These are phyloP conservation scores for Meteorus cinctellus DNA, from an alignment of 2,888 invertebrate species.

Conservation along the genomic window DNA sequence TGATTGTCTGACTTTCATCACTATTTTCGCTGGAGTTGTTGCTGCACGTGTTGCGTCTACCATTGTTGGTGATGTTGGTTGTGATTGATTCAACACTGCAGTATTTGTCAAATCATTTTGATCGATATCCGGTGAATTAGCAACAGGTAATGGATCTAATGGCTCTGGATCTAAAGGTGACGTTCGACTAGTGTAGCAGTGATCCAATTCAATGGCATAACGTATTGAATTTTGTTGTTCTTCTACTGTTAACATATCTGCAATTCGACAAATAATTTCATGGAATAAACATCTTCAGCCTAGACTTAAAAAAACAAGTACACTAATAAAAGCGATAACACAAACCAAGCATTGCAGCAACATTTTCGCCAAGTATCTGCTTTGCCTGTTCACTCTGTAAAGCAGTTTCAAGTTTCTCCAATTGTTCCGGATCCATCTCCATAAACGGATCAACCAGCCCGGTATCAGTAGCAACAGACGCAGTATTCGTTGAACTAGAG, in stretches of 20 bases:
- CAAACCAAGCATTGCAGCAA: conserved; percentile 73
- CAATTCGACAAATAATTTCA: conserved; percentile 41
- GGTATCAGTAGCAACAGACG: conserved; percentile 47
- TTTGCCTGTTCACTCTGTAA: conserved; percentile 75
- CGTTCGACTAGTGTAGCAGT: conserved; percentile 83
- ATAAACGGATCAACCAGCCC: conserved; percentile 72
- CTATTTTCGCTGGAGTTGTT: not conserved
- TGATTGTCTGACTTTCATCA: conserved; percentile 31
- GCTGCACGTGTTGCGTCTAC: not conserved
- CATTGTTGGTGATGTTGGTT: not conserved
- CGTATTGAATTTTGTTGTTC: conserved; percentile 77
- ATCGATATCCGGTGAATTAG: conserved; percentile 61
- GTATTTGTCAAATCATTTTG: conserved; percentile 52
- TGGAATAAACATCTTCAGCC: not conserved
- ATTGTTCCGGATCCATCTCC: conserved; percentile 75
- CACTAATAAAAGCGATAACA: conserved; percentile 16
- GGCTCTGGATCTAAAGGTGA: conserved; percentile 78
- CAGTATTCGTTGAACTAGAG: conserved; percentile 23
- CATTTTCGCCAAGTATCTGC: conserved; percentile 75
- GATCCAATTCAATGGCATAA: conserved; percentile 80
- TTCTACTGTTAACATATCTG: conserved; percentile 74
- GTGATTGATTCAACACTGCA: conserved; percentile 47
- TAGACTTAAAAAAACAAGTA: conserved; percentile 12
- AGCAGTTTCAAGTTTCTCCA: conserved; percentile 75
- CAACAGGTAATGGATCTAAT: conserved; percentile 62